phyloP scores from a whole-genome alignment of 2,797 vertebrate species.

The Clangula hyemalis region DNA sequence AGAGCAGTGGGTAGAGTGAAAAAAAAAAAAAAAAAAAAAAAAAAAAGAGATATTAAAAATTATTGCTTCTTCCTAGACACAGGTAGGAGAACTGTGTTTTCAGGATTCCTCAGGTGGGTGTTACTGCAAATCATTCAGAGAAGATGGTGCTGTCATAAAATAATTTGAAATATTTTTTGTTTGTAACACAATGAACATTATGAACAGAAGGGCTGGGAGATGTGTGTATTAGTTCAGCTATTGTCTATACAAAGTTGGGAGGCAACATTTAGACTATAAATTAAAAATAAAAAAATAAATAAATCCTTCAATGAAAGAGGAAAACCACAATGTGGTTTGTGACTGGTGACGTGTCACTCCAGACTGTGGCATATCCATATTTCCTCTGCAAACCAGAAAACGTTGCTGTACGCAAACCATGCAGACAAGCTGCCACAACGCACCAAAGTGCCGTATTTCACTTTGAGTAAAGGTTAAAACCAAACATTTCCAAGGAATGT shows the following conservation, averaged over 20 bases:
- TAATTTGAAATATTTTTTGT: background rate
- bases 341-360: background rate
- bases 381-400: background rate
- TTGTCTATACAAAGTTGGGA: fast-evolving
- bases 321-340: fast-evolving
- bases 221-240: background rate
- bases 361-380: fast-evolving
- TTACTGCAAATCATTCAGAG: background rate
- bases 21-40: background rate
- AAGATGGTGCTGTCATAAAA: background rate
- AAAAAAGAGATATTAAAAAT: fast-evolving
- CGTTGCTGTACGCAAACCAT: fast-evolving
- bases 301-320: background rate
- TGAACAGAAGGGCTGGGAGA: fast-evolving
- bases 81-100: background rate
- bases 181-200: background rate
- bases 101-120: background rate
- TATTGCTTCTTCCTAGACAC: no score
- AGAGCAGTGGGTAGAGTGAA: background rate
- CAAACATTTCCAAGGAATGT: background rate
- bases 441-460: background rate
- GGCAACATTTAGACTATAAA: background rate
- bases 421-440: fast-evolving
- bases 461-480: background rate
- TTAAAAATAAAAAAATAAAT: background rate